A percentile compares a stretch with the other conserved stretches of the same genome.
Conservation (phyloP, 2,797 vertebrate genomes). For the Myotis myotis region DNA sequence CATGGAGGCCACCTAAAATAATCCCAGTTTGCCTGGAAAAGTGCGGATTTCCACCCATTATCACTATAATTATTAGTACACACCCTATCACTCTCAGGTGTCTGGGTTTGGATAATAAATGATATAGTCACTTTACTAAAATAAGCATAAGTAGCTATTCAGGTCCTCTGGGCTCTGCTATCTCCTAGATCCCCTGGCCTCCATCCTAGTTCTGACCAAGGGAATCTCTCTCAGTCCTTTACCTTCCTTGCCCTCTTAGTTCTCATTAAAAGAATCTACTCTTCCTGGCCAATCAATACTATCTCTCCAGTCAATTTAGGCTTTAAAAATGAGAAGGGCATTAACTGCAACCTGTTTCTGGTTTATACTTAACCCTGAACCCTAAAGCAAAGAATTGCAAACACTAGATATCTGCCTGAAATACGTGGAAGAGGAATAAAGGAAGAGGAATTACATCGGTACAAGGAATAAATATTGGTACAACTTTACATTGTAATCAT, state of each 20-base stretch:
- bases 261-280: background rate
- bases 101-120: background rate
- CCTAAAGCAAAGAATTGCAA: constrained; percentile 16
- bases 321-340: background rate
- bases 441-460: background rate
- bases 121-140: background rate
- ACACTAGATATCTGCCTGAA: background rate
- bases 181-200: background rate
- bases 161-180: background rate
- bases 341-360: background rate
- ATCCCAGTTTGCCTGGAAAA: background rate
- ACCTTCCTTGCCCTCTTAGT: background rate
- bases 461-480: background rate
- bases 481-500: background rate
- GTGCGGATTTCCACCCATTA: background rate
- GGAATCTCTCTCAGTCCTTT: background rate
- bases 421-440: background rate
- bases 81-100: background rate
- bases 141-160: background rate
- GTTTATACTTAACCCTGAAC: background rate
- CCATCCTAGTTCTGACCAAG: background rate
- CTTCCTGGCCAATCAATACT: background rate
- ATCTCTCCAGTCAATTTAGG: background rate
- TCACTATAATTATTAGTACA: constrained; percentile 16
- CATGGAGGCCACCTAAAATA: constrained; percentile 13